phyloP scores from a whole-genome alignment of 2,797 vertebrate genomes.

The Choloepus didactylus region DNA sequence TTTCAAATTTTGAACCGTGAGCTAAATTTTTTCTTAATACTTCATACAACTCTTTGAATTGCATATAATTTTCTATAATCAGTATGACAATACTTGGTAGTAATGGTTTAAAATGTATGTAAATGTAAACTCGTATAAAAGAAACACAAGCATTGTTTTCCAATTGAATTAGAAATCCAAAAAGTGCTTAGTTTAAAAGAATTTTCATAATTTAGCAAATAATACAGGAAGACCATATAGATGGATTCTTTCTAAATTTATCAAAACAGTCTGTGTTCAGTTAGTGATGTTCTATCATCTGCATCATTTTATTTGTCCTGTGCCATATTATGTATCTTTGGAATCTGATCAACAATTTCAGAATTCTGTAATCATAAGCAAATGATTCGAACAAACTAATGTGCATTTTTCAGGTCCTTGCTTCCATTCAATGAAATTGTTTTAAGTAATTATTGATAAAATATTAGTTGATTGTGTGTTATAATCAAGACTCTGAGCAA shows the following conservation, averaged over 20 bases:
- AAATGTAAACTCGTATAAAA: neutral
- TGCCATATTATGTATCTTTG: neutral
- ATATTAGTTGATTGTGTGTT: neutral
- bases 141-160: neutral
- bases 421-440: neutral
- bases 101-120: neutral
- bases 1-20: neutral
- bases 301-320: neutral
- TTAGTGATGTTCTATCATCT: neutral
- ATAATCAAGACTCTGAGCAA: neutral
- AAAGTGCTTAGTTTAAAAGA: neutral
- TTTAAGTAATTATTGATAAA: slow-evolving; percentile 40
- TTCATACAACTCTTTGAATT: neutral
- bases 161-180: neutral
- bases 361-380: neutral
- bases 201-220: neutral
- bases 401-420: neutral
- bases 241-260: neutral
- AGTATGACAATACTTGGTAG: neutral
- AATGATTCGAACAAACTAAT: neutral
- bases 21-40: too few species aligned
- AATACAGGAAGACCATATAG: neutral
- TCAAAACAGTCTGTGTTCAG: neutral
- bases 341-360: slow-evolving; percentile 20
- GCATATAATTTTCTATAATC: neutral